A percentile compares a stretch with the other conserved stretches of the same genome.
Evolutionary conservation across 1,140 invertebrate species (phyloP).

Genomic region (Dreissena rostriformis): DNA sequence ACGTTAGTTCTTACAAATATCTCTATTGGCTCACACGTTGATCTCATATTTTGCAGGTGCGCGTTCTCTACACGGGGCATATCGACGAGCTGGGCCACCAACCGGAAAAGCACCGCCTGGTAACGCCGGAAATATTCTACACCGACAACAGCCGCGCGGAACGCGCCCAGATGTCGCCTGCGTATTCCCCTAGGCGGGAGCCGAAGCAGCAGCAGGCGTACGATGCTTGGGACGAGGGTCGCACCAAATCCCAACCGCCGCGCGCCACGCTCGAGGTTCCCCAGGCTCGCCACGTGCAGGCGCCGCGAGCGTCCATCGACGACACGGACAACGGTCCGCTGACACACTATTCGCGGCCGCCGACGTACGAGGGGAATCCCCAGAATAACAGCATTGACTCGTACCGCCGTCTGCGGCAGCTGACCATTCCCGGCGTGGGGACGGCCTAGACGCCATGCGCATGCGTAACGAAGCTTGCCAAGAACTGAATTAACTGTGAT

Average conservation of each 20-base stretch:
- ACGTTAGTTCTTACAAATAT: no score
- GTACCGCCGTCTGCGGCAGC: constrained; percentile 32
- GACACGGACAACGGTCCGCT: neutral
- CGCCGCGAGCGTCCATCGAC: constrained; percentile 29
- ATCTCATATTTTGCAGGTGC: constrained; percentile 6
- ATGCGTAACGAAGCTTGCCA: neutral
- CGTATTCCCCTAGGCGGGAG: neutral
- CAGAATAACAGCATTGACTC: constrained; percentile 7
- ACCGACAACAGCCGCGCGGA: constrained; percentile 32
- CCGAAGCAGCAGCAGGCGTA: neutral
- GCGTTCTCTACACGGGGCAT: constrained; percentile 34
- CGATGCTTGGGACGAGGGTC: constrained; percentile 3
- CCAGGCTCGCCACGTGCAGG: neutral
- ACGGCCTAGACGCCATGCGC: neutral
- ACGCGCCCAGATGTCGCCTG: neutral
- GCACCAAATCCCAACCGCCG: constrained; percentile 12
- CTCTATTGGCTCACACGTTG: no score
- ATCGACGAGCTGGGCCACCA: constrained; percentile 25
- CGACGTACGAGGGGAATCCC: constrained; percentile 34
- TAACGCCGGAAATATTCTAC: constrained; percentile 51
- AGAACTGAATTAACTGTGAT: no score
- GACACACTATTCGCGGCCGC: constrained; percentile 36
- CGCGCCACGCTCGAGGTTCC: neutral
- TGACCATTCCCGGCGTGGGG: constrained; percentile 25
- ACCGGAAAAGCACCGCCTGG: constrained; percentile 36